A percentile compares a stretch with the other conserved stretches of the same genome.
Evolutionary conservation across 2,113 vertebrate species (phyloP).

Genomic region (Alectura lathami): DNA sequence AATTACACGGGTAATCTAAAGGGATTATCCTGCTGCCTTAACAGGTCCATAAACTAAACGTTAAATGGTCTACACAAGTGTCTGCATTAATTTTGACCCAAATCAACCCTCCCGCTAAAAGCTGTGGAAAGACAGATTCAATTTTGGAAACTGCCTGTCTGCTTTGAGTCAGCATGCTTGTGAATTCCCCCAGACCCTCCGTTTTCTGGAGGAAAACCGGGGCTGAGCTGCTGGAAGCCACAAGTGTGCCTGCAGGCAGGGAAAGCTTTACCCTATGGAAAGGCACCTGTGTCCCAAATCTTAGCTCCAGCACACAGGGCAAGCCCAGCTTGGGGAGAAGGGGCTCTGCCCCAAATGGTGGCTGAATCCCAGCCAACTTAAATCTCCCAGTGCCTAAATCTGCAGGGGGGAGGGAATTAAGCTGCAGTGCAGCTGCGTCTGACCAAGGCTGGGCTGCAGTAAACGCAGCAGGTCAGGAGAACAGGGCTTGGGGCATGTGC

Average conservation of each 20-base stretch:
- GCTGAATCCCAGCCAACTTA: background rate
- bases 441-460: background rate
- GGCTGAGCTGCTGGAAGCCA: background rate
- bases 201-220: background rate
- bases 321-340: background rate
- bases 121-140: background rate
- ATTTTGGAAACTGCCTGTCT: background rate
- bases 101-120: constrained; percentile 39
- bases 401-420: background rate
- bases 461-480: background rate
- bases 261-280: too few relatives aligned
- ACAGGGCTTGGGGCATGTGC: background rate
- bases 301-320: background rate
- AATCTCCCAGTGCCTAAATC: background rate
- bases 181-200: background rate
- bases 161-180: background rate
- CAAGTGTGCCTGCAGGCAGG: background rate
- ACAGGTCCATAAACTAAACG: constrained; percentile 52
- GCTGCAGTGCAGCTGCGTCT: background rate
- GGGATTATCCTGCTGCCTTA: constrained; percentile 62
- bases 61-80: constrained; percentile 24
- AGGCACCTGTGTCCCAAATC: too few relatives aligned
- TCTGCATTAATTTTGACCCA: constrained; percentile 61
- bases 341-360: background rate
- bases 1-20: constrained; percentile 65